Base-by-base conservation (phyloP, 2,888 invertebrate species). In the Nematopogon swammerdamellus region DNA sequence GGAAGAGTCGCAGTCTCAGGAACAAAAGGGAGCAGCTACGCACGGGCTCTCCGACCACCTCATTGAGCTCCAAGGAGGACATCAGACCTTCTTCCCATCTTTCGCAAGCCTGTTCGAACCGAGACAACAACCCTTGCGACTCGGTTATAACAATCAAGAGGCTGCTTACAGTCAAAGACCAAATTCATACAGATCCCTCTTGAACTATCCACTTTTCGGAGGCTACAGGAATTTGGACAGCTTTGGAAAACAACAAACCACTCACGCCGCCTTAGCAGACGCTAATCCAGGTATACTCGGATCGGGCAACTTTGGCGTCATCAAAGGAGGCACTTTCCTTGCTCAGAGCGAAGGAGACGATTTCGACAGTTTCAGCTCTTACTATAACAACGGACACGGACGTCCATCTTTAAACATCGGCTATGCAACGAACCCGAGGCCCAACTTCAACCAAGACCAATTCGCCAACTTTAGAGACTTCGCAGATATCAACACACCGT, bases 401-500 rank as follows among this genome's bases (percentile, higher is more conserved):
- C 82, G 90, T 46, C 87, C 90, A 0, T 83, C 86, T 0, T 73
- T 70, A 48, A 84, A 84, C 55, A 74, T 81, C 20, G 75, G 79
- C 19, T 82, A 84, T 56, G 81, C 84, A 30, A 82, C 84, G 1
- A 91, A 91, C 60, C 88, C 90, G 0, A 83, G 87, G 60, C 87
- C 87, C 3, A 88, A 89, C 48, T 86, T 88, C 57, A 85, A 89
- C 19, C 86, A 88, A 51, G 92, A 93, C 60, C 93, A 93, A 62
- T 93, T 94, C 62, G 91, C 92, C 3, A 92, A 93, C 63, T 94
- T 94, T 73, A 83, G 91, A 59, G 94, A 94, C 64, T 94, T 94
- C 61, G 93, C 94, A 1, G 94, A 94, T 59, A 93, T 94, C 49
- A 93, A 92, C 54, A 86, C 91, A 2, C 91, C 92, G 1, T 84